Evolutionary conservation across 2,888 invertebrate species (phyloP).

Genomic region (Stramonita haemastoma): DNA sequence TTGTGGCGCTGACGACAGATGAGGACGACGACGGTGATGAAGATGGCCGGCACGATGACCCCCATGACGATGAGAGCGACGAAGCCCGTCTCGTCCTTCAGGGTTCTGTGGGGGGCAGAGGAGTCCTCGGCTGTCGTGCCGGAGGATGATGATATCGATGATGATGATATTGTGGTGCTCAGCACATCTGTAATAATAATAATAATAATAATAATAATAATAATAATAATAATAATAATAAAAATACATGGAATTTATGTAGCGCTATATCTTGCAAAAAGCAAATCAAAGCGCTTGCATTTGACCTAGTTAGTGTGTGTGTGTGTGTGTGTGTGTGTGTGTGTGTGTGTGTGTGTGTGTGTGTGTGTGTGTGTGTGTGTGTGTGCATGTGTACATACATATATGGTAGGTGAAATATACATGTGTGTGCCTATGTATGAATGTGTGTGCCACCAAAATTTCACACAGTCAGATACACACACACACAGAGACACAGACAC

Average conservation of each 20-base stretch:
- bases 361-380: not conserved
- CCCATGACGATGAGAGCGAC: slow-evolving; percentile 51
- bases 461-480: not conserved
- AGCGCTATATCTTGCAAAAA: not conserved
- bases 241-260: not conserved
- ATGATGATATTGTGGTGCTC: not conserved
- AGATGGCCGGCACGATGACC: slow-evolving; percentile 46
- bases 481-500: not conserved
- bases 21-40: slow-evolving; percentile 50
- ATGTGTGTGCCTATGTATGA: too few species aligned
- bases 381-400: not conserved
- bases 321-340: not conserved
- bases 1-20: slow-evolving; percentile 49
- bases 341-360: not conserved
- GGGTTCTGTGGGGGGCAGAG: slow-evolving; percentile 42
- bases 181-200: not conserved
- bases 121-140: slow-evolving; percentile 40
- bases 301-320: not conserved
- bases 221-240: not conserved
- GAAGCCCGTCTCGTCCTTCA: slow-evolving; percentile 49
- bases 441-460: too few species aligned
- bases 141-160: not conserved
- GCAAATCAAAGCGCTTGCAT: not conserved
- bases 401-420: too few species aligned
- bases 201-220: not conserved